Evolutionary conservation across 2,888 invertebrate species (phyloP).

Genomic region (Dione vanillae): DNA sequence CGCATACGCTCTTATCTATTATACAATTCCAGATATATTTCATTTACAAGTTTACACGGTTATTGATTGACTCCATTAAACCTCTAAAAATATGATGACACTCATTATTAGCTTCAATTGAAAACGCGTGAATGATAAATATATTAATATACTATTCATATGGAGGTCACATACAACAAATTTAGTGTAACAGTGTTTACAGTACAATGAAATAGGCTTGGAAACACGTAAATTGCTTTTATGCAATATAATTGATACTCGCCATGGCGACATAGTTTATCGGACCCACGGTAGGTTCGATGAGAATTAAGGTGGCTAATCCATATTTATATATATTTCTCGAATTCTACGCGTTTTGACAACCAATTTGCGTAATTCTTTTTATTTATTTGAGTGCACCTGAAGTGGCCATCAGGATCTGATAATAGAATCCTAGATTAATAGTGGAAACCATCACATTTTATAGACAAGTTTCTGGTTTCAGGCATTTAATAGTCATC

Average conservation of each 20-base stretch:
- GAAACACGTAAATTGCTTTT: constrained; percentile 9
- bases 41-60: neutral
- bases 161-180: constrained; percentile 9
- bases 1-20: neutral
- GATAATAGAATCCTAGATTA: no score
- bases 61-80: constrained; percentile 25
- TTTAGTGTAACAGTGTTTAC: neutral
- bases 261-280: neutral
- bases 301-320: no score
- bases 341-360: no score
- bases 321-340: no score
- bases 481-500: no score
- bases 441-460: no score
- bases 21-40: neutral
- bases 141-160: constrained; percentile 24
- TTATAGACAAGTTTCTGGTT: no score
- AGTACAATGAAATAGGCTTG: constrained; percentile 4
- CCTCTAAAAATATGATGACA: constrained; percentile 24
- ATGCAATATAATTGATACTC: neutral
- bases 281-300: no score
- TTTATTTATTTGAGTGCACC: neutral
- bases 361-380: no score
- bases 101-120: constrained; percentile 67
- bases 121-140: constrained; percentile 58
- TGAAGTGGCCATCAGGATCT: neutral